Evolutionary conservation across 1,140 invertebrate species (phyloP).

Genomic region (Cydia fagiglandana): DNA sequence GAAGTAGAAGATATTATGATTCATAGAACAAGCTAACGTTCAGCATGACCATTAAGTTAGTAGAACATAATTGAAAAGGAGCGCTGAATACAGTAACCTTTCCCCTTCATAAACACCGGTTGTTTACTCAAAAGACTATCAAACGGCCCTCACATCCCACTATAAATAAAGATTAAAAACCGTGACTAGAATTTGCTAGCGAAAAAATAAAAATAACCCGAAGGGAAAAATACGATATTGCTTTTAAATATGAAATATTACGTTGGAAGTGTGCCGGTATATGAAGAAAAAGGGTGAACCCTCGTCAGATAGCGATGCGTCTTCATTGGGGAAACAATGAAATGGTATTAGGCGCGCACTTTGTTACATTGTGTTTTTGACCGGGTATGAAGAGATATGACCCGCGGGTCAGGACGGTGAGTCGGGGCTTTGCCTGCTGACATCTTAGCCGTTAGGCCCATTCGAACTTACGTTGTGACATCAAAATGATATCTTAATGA

Average conservation of each 20-base stretch:
- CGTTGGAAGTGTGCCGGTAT: conserved; percentile 58
- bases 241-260: conserved; percentile 74
- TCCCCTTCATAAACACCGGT: not conserved
- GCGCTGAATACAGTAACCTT: not conserved
- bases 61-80: not conserved
- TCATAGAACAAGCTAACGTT: not conserved
- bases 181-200: conserved; percentile 29
- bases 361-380: conserved; percentile 34
- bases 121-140: conserved; percentile 12
- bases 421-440: conserved; percentile 9
- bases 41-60: not conserved
- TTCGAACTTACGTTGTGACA: too few relatives aligned
- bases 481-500: too few relatives aligned
- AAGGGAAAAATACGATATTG: conserved; percentile 68
- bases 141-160: conserved; percentile 17
- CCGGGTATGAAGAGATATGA: conserved; percentile 25
- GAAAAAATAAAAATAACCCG: conserved; percentile 35
- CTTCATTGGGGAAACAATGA: conserved; percentile 60
- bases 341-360: conserved; percentile 43
- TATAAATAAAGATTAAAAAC: conserved; percentile 33
- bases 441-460: not conserved
- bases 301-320: conserved; percentile 59
- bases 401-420: conserved; percentile 5
- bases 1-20: too few relatives aligned
- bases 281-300: conserved; percentile 70